Evolutionary conservation across 2,113 vertebrate species (phyloP).

Genomic region (Salvelinus alpinus): DNA sequence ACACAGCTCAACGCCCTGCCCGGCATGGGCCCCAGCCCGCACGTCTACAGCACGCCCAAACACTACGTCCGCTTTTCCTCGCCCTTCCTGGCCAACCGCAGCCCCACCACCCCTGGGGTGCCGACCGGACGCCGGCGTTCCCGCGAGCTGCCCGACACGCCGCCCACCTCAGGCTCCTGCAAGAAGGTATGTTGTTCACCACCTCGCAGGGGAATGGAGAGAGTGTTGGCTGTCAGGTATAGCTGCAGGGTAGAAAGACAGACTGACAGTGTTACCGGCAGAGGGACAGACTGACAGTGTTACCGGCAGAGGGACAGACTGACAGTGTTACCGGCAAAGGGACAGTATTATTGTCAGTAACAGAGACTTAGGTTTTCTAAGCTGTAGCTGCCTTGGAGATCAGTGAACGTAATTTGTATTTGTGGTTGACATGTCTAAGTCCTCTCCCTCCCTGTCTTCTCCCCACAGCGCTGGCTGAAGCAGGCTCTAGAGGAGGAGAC

Average conservation of each 20-base stretch:
- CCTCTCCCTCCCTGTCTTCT: neutral
- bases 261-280: too few species aligned
- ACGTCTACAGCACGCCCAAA: conserved; percentile 97
- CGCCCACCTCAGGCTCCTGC: conserved; percentile 88
- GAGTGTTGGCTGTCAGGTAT: too few species aligned
- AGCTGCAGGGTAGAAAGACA: too few species aligned
- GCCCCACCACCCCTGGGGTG: conserved; percentile 71
- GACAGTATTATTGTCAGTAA: too few species aligned
- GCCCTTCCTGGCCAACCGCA: conserved; percentile 96
- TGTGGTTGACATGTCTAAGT: neutral
- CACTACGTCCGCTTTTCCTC: conserved; percentile 99
- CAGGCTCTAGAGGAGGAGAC: conserved; percentile 97
- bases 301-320: too few species aligned
- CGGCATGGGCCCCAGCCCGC: conserved; percentile 90
- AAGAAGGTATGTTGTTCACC: conserved; percentile 85
- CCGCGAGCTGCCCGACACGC: conserved; percentile 87
- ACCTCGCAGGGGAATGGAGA: too few species aligned
- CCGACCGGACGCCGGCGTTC: conserved; percentile 80
- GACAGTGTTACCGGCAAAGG: too few species aligned
- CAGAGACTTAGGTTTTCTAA: too few species aligned
- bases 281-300: too few species aligned
- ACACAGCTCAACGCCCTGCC: conserved; percentile 96
- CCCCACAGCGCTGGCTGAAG: conserved; percentile 69
- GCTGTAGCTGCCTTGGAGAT: too few species aligned
- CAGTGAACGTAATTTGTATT: neutral